Evolutionary conservation across 2,113 vertebrate genomes (phyloP).

Genomic region (Lontra canadensis): DNA sequence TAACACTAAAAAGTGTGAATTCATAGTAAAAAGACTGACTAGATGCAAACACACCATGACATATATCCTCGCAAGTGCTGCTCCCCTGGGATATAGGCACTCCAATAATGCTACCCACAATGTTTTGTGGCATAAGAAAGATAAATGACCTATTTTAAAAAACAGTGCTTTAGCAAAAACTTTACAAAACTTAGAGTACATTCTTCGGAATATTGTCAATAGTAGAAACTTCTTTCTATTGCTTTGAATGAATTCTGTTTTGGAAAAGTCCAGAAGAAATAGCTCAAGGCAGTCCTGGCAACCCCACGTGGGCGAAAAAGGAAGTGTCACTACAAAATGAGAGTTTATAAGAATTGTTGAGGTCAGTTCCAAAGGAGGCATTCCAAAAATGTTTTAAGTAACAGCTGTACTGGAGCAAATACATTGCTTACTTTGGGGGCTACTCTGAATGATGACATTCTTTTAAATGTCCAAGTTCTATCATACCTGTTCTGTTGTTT

Average conservation of each 20-base stretch:
- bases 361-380: background rate
- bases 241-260: slow-evolving; percentile 8
- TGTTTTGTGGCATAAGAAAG: background rate
- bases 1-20: background rate
- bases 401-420: background rate
- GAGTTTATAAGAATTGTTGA: background rate
- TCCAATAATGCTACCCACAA: background rate
- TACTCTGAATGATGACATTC: background rate
- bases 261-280: background rate
- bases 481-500: background rate
- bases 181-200: background rate
- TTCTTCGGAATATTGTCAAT: background rate
- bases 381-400: background rate
- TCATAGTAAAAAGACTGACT: background rate
- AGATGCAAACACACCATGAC: background rate
- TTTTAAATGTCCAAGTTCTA: background rate
- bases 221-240: background rate
- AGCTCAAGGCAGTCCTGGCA: background rate
- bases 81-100: background rate
- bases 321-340: background rate
- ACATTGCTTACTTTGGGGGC: background rate
- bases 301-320: background rate
- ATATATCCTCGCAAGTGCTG: background rate
- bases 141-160: background rate
- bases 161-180: background rate